phyloP scores from a whole-genome alignment of 64 coral and sea anemone species.

The Orbicella faveolata region DNA sequence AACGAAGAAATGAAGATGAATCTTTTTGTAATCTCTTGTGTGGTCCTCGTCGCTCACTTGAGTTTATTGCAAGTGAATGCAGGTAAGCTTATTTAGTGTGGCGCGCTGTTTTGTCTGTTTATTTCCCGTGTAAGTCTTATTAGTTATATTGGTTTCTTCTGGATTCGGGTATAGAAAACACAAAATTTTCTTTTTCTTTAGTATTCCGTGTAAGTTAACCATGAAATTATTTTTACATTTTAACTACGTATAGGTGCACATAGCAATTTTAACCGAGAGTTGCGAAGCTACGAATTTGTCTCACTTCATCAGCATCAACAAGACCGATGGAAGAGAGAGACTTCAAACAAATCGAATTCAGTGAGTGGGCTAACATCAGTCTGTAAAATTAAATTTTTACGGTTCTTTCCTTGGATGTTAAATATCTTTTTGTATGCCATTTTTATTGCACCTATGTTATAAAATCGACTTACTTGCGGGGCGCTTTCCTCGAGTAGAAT shows the following conservation, averaged over 20 bases:
- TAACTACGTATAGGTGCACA: not conserved
- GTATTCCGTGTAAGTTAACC: not conserved
- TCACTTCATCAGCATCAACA: conserved; percentile 2
- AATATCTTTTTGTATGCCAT: not conserved
- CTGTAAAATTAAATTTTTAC: not conserved
- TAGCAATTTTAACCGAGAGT: not conserved
- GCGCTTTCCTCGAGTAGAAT: not conserved
- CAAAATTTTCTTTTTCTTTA: not conserved
- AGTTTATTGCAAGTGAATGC: not conserved
- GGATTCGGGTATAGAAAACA: not conserved
- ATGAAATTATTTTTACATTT: not conserved
- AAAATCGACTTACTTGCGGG: not conserved
- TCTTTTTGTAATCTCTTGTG: not conserved
- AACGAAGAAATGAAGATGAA: conserved; percentile 1
- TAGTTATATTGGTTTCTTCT: not conserved
- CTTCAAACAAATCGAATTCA: conserved; percentile 9
- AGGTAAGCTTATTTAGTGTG: not conserved
- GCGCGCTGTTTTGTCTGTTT: conserved; percentile 18
- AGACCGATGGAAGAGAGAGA: not conserved
- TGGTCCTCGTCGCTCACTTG: not conserved
- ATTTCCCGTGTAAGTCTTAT: not conserved
- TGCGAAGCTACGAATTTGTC: conserved; percentile 30
- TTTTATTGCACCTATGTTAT: not conserved
- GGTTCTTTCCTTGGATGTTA: conserved; percentile 2
- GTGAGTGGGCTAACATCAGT: conserved; percentile 11